phyloP scores from a whole-genome alignment of 64 coral and sea anemone species.

The Platygyra sinensis region DNA sequence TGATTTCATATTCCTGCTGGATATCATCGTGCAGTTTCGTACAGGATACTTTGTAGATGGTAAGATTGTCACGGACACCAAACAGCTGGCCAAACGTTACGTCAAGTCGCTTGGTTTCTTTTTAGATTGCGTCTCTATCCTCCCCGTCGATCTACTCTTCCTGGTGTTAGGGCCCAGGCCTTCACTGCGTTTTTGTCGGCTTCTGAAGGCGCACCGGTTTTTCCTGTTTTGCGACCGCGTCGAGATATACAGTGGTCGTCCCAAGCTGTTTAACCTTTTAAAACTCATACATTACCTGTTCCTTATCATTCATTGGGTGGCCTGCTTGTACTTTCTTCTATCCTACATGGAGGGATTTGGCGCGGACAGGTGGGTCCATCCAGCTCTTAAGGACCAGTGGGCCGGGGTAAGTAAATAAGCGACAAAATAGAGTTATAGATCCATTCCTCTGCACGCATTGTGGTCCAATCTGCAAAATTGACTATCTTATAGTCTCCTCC shows the following conservation, averaged over 20 bases:
- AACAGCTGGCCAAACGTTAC: constrained; percentile 57
- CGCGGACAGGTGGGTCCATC: constrained; percentile 77
- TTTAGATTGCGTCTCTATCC: constrained; percentile 66
- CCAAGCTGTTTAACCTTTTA: constrained; percentile 89
- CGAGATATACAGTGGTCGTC: constrained; percentile 90
- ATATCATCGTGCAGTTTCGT: constrained; percentile 78
- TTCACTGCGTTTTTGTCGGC: constrained; percentile 74
- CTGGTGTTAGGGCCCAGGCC: constrained; percentile 71
- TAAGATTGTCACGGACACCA: constrained; percentile 60
- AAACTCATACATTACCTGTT: constrained; percentile 91
- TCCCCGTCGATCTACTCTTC: constrained; percentile 79
- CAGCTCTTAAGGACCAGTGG: constrained; percentile 58
- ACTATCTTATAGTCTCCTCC: too few relatives aligned
- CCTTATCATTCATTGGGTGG: constrained; percentile 97
- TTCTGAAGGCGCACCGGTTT: constrained; percentile 78
- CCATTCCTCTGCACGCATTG: too few relatives aligned
- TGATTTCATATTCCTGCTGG: constrained; percentile 81
- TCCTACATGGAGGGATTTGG: constrained; percentile 85
- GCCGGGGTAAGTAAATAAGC: constrained; percentile 63
- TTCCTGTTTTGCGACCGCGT: constrained; percentile 90
- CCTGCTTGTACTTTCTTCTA: constrained; percentile 87
- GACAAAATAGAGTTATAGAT: neutral
- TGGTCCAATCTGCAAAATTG: too few relatives aligned
- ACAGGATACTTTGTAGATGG: constrained; percentile 85
- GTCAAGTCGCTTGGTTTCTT: constrained; percentile 63